Base-by-base conservation (phyloP, 2,888 invertebrate genomes). In the Pyrgus malvae region DNA sequence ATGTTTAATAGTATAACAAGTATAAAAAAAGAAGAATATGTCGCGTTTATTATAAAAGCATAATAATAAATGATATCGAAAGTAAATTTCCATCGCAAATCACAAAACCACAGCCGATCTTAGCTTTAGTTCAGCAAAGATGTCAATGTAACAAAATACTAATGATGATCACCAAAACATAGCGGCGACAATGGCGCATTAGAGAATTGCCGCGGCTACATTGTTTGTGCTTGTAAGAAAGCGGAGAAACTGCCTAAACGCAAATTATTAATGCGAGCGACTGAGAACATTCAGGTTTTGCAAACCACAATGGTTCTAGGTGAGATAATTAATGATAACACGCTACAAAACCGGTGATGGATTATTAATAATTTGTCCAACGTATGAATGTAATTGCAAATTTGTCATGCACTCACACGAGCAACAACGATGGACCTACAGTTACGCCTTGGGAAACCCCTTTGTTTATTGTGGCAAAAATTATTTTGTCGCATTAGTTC, bases 191-290 rank as follows among this genome's bases (percentile, higher is more conserved):
- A 53, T 53, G 44, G 29, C 1, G 29, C 55, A 48, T 37, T 55
- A 44, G 48, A 42, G 33, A 45, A 42, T n/a, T 48, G 33, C 48
- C 40, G 55, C 48, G 48, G 6, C 40, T 29, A 44, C 55, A 48
- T 55, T 48, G 55, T 44, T 29, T 56, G 48, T 1, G 21, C 44
- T 35, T 16, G 37, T 29, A 57, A 57, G 57, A 57, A 59, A 57
- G 50, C 42, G 38, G 59, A 35, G 59, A 59, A 57, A 57, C 55
- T 38, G 41, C 37, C 54, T 45, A 31, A 56, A 58, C 45, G 53
- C 29, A 23, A 50, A 41, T 27, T 45, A 23, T 46, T 46, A 56
- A 50, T 50, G 49, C 41, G 17, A 41, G 17, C 37, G 41, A 46
- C 31, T 41, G 46, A 42, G 50, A 41, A 40, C 25, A 46, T 45